Base-by-base conservation (phyloP, 2,113 vertebrate genomes). In the Heloderma charlesbogerti region DNA sequence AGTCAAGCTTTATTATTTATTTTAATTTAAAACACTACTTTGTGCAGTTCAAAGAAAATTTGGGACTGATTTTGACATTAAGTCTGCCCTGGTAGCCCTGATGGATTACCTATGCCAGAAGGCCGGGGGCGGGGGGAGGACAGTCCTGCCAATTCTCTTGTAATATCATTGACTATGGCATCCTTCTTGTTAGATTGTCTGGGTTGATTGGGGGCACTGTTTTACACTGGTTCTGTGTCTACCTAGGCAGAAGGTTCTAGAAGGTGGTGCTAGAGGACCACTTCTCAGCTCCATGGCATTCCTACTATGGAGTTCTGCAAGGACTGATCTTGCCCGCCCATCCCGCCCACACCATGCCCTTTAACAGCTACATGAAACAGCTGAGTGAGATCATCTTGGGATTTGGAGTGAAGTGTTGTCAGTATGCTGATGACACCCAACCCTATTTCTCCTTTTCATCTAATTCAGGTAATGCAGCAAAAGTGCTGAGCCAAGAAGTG, bases 11-110 rank as follows among this genome's bases (percentile, higher is more conserved):
- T 84, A 37, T 37, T 84, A 7, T 60, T 60, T 60, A 2, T 71
- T 87, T 87, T 27, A 87, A 57, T 87, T 75, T 57, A 87, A 57
- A 57, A 74, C 40, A 86, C 51, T 27, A 27, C 22, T 48, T 87
- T 54, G 16, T 37, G 2, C 34, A 69, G 37, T 25, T 75, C 72
- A 87, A 87, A 54, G 37, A 1, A 75, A 1, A n/a, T 74, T 87
- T 71, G 9, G 20, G 48, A 9, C 31, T 86, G 48, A 45, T 29
- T 51, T 51, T 54, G 12, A 37, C 1, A 57, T 15, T n/a, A 43
- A 86, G 16, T 71, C 31, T 60, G 34, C 16, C 29, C n/a, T 54
- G 34, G 69, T 86, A 45, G 18, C 69, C 34, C 48, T 27, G n/a
- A 54, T 54, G 48, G 48, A 54, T 80, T 9, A 80, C 78, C 45